phyloP scores from a whole-genome alignment of 2,888 invertebrate genomes.

The Temnothorax ravouxi region DNA sequence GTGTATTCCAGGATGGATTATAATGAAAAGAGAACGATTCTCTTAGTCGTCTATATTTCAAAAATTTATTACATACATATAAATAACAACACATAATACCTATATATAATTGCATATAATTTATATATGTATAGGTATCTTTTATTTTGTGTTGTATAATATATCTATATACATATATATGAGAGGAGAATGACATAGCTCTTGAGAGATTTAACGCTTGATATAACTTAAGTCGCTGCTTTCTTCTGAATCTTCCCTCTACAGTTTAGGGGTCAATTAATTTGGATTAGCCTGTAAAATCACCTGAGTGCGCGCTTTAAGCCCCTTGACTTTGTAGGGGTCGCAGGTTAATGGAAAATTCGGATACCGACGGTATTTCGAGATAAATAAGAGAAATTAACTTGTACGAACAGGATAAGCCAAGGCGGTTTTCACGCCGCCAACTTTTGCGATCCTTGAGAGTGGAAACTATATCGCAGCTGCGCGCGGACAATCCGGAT shows the following conservation, averaged over 20 bases:
- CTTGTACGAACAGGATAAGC: slow-evolving; percentile 45
- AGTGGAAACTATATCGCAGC: slow-evolving; percentile 43
- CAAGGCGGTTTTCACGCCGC: slow-evolving; percentile 54
- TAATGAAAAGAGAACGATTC: not conserved
- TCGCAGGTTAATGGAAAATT: slow-evolving; percentile 60
- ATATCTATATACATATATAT: not conserved
- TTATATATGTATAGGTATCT: not conserved
- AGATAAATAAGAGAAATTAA: slow-evolving; percentile 60
- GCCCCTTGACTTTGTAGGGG: slow-evolving; percentile 37
- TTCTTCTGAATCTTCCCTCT: slow-evolving; percentile 35
- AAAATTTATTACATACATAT: not conserved
- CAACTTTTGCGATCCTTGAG: slow-evolving; percentile 42
- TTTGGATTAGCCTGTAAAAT: slow-evolving; percentile 53
- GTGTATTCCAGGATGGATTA: too few species aligned
- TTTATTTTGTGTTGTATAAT: not conserved
- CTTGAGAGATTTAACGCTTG: slow-evolving; percentile 3
- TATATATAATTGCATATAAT: too few species aligned
- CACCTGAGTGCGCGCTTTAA: slow-evolving; percentile 36
- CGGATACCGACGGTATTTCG: slow-evolving; percentile 46
- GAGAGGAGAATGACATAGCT: not conserved
- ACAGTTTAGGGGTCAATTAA: slow-evolving; percentile 45
- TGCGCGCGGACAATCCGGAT: slow-evolving; percentile 18
- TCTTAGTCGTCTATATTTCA: not conserved
- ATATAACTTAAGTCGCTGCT: not conserved
- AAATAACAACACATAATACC: not conserved